Evolutionary conservation across 2,888 invertebrate species (phyloP), one percentile per base, ranked within the genome.

Genomic region (Ectemnius continuus): DNA sequence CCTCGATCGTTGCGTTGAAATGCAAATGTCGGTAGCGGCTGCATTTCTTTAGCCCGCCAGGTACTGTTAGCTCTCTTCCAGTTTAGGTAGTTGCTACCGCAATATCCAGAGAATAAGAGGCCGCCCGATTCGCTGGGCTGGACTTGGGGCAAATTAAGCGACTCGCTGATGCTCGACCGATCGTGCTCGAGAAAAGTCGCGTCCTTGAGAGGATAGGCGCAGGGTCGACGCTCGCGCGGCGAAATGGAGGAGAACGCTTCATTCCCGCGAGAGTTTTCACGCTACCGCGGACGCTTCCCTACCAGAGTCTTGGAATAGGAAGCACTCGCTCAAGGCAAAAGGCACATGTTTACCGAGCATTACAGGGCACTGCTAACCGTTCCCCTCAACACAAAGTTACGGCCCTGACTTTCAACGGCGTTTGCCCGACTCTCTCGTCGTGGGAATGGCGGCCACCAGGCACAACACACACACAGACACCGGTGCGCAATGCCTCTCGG

Each of bases 361-460:
- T 73, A 81, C 69, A 69, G 45, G 20, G 4, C 60, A 63, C 56
- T 45, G 46, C 46, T 47, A 16, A 23, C 59, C n/a, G 71, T 76
- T 84, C 36, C 36, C 73, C 75, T 78, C 73, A 76, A 82, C 70
- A 23, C 20, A 56, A 63, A 52, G 66, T 67, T 67, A 70, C 79
- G 80, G 79, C 85, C 83, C 86, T 88, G 87, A 86, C 86, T 84
- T 85, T 86, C 81, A 84, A 83, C 83, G 73, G 69, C 57, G 71
- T 67, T 67, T 20, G 48, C 70, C 58, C 61, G 69, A 65, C 75
- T 80, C 75, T 80, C 77, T 76, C 76, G 83, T 73, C 87, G 85
- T 85, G 88, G 81, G 86, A 86, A 85, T 84, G 80, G 61, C 76
- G 74, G 67, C 58, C 66, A 70, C 75, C 67, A 80, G 73, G 70